Evolutionary conservation across 1,140 invertebrate genomes (phyloP), one percentile per base, ranked within the genome.

Genomic region (Leptestheria dahalacensis): DNA sequence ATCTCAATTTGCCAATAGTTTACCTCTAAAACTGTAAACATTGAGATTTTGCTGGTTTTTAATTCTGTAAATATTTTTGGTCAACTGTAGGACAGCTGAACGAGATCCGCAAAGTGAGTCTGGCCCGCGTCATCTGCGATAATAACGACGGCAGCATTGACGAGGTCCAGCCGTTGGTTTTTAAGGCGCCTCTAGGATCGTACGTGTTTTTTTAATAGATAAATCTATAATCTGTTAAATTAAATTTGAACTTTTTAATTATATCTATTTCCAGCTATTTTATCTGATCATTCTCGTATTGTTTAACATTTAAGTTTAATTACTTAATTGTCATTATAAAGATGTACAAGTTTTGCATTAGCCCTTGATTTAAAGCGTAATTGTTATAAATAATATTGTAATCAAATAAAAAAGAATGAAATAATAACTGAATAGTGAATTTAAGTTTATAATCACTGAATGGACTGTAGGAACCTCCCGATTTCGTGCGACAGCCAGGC

Each of bases 41-140:
- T n/a, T n/a, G n/a, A n/a, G n/a, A n/a, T n/a, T n/a, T n/a, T n/a
- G n/a, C n/a, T n/a, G n/a, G n/a, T n/a, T n/a, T n/a, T n/a, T n/a
- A n/a, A n/a, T n/a, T n/a, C n/a, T n/a, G n/a, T n/a, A n/a, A n/a
- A n/a, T n/a, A 12, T n/a, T 47, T 47, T 12, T 47, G 12, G 12
- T 47, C n/a, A 47, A 12, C 46, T 47, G 12, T 78, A 68, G 88
- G 89, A 67, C 95, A 99, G 77, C 71, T 98, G 46, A 78, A 81
- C 59, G 91, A 97, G 73, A 82, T 99, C 51, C 79, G 88, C 57
- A 95, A 95, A 71, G 74, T 84, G 0, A 82, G 83, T 64, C 74
- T 99, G 1, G 83, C 92, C 0, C 79, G 89, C 61, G 73, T 98
- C 33, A 86, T 98, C 57, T 99, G 95, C 71, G 90, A 97, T 69